phyloP scores from a whole-genome alignment of 2,888 invertebrate species.

The Scaptomyza reducta region DNA sequence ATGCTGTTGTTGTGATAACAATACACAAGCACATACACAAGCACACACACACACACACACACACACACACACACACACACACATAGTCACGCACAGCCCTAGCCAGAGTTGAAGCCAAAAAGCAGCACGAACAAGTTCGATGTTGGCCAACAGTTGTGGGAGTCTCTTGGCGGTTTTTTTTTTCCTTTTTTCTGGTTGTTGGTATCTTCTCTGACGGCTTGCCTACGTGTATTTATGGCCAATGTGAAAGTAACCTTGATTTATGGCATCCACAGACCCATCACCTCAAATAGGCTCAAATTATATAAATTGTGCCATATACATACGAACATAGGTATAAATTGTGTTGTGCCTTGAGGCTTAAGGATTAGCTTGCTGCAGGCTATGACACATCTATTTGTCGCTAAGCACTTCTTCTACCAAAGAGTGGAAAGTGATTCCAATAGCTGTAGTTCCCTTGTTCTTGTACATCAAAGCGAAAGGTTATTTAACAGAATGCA shows the following conservation, averaged over 20 bases:
- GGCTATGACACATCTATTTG: constrained; percentile 36
- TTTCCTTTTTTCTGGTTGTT: not conserved
- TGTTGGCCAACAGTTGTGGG: constrained; percentile 50
- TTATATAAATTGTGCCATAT: constrained; percentile 59
- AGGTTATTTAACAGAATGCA: too few species aligned
- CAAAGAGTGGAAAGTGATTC: not conserved
- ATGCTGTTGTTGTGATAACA: constrained; percentile 72
- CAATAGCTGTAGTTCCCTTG: not conserved
- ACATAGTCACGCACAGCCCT: constrained; percentile 22
- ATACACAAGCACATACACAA: constrained; percentile 23
- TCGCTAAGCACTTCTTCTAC: constrained; percentile 26
- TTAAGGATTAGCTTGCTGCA: constrained; percentile 36
- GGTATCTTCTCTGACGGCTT: constrained; percentile 10
- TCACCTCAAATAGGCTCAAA: constrained; percentile 66
- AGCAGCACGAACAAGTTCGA: constrained; percentile 69
- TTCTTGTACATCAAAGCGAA: too few species aligned
- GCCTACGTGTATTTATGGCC: constrained; percentile 36
- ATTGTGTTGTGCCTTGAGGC: constrained; percentile 24
- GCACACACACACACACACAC: constrained; percentile 21
- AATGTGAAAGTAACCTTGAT: constrained; percentile 69
- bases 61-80: constrained; percentile 28
- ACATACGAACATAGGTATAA: constrained; percentile 38
- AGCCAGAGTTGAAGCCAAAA: constrained; percentile 28
- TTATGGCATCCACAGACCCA: constrained; percentile 52
- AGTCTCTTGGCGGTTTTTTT: constrained; percentile 28